Conservation (phyloP, 2,797 vertebrate genomes). For the Oreochromis grahami region DNA sequence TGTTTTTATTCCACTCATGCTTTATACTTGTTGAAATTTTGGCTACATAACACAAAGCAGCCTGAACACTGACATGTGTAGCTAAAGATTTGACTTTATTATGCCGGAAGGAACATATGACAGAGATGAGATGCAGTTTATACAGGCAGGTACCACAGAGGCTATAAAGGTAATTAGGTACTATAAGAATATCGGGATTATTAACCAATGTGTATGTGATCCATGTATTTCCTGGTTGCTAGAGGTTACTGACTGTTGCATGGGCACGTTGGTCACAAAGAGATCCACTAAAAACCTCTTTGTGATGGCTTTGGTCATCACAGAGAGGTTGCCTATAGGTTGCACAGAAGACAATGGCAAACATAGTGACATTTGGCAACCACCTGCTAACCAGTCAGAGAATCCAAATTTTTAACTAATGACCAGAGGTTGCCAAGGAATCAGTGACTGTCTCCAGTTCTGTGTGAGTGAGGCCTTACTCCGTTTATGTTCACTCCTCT, state of each 20-base stretch:
- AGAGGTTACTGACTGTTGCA: not conserved
- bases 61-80: not conserved
- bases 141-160: not conserved
- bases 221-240: accelerated
- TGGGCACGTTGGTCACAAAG: not conserved
- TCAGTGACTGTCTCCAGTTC: not conserved
- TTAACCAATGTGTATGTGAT: not conserved
- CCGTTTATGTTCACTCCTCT: not conserved
- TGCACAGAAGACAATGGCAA: not conserved
- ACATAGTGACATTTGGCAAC: not conserved
- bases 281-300: not conserved
- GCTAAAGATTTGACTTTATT: not conserved
- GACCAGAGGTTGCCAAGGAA: not conserved
- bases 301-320: not conserved
- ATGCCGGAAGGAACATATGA: not conserved
- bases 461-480: not conserved
- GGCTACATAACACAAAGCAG: not conserved
- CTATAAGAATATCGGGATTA: not conserved
- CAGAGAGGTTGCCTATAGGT: not conserved
- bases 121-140: not conserved
- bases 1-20: not conserved
- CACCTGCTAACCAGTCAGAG: not conserved
- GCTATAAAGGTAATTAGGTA: not conserved
- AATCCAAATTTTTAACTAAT: not conserved
- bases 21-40: not conserved